Base-by-base conservation (phyloP, 2,888 invertebrate genomes). In the Zootermopsis nevadensis region DNA sequence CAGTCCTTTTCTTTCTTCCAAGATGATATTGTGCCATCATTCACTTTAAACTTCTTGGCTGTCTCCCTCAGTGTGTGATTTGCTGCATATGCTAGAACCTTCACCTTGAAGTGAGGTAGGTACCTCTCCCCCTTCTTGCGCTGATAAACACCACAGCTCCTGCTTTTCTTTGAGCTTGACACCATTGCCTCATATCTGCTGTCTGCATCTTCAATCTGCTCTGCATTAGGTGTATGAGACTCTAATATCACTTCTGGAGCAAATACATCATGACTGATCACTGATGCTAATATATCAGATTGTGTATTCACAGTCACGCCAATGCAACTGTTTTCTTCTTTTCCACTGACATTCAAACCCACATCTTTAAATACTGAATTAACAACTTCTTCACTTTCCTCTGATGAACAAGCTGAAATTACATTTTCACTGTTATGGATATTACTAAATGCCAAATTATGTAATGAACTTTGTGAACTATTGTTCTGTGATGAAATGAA, bases 91-190 rank as follows among this genome's bases (percentile, higher is more conserved):
- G 84, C 31, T 22, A 84, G 81, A n/a, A 84, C 85, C 67, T 84
- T 85, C n/a, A 84, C 80, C 48, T 85, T 85, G 80, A 85, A 85
- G 22, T 83, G 77, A 10, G 85, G 84, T 12, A 84, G 80, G 53
- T 85, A 85, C 2, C 85, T 77, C 60, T 85, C 84, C 6, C 84
- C 85, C 24, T 81, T 77, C 67, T 84, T 84, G 2, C 80, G 79
- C 12, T 77, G 82, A 31, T 35, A 19, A 8, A 31, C 66, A 12
- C 15, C 35, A 22, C 30, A n/a, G 22, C 31, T 77, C 38, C 42
- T 77, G 30, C 38, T 77, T 24, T 38, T 76, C 33, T 53, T 67
- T 30, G 31, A 33, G 27, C 22, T 33, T 15, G 10, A 10, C 22
- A 69, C 60, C 38, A 10, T 24, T 24, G 24, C 33, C 3, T 30